Conservation (phyloP, 2,113 vertebrate genomes). For the Lanius collurio region DNA sequence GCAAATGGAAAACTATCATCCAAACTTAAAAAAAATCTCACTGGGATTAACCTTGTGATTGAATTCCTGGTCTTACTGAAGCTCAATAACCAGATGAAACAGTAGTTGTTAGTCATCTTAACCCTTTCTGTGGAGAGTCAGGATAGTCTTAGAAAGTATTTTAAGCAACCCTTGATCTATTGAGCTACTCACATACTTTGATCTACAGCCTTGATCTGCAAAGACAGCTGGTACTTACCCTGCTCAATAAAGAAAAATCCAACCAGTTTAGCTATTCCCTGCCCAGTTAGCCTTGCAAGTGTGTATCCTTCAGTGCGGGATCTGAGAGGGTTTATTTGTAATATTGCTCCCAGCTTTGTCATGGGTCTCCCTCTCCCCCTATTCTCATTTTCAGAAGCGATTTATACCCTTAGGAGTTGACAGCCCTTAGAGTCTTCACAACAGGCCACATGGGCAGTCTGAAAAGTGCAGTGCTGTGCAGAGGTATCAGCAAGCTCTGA, state of each 20-base stretch:
- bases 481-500: not conserved
- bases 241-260: not conserved
- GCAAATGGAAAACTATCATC: not conserved
- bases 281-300: not conserved
- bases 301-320: not conserved
- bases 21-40: not conserved
- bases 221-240: not conserved
- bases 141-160: not conserved
- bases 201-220: not conserved
- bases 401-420: not conserved
- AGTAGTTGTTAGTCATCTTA: not conserved
- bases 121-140: not conserved
- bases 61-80: not conserved
- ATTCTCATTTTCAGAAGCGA: not conserved
- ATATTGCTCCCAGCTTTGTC: not conserved
- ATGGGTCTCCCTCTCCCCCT: not conserved
- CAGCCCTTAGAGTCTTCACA: not conserved
- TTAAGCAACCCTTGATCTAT: not conserved
- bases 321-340: not conserved
- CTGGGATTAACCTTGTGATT: not conserved
- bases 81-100: not conserved
- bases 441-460: not conserved
- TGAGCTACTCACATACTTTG: not conserved
- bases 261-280: not conserved
- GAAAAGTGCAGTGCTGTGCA: not conserved